Evolutionary conservation across 2,113 vertebrate genomes (phyloP), one percentile per base, ranked within the genome.

Genomic region (Hirundichthys speculiger): DNA sequence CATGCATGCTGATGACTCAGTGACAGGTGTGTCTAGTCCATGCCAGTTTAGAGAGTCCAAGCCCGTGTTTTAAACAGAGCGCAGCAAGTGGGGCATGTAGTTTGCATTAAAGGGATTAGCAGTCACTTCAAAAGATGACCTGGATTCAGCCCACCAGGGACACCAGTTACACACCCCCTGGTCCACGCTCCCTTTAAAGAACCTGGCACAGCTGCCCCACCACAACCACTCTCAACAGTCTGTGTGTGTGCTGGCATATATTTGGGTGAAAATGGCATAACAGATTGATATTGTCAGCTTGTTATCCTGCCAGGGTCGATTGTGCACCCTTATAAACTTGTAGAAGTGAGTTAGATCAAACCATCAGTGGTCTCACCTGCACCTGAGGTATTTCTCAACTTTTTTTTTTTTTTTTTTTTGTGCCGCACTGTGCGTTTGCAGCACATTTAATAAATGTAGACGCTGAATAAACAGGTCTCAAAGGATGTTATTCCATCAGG

Each of bases 81-180:
- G 73, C 89, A 85, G 84, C 91, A 92, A 92, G 90, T 92, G 90
- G 92, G 89, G 90, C 92, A 92, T 92, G 91, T 92, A 91, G 89
- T 92, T 93, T 91, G 90, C 90, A 93, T 93, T 93, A 92, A 93
- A 93, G 90, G 91, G 90, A 93, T 93, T 93, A 93, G 91, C 90
- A 91, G 90, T 86, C 90, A 91, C 90, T 92, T 92, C 90, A 92
- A 92, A 92, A 92, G 91, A 91, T 93, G 92, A 93, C 91, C 91
- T 93, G 91, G 90, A 93, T 93, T 93, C 83, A 46, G 88, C 89
- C 90, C 92, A 92, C 91, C 87, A 88, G 92, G 92, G 92, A 93
- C 90, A 91, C 90, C 92, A 89, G 92, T 91, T 86, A 88, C 91
- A 90, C 86, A 87, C 88, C 89, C 87, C 89, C 90, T 81, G 82